Base-by-base conservation (phyloP, 2,888 invertebrate species). In the Cenopis cana region DNA sequence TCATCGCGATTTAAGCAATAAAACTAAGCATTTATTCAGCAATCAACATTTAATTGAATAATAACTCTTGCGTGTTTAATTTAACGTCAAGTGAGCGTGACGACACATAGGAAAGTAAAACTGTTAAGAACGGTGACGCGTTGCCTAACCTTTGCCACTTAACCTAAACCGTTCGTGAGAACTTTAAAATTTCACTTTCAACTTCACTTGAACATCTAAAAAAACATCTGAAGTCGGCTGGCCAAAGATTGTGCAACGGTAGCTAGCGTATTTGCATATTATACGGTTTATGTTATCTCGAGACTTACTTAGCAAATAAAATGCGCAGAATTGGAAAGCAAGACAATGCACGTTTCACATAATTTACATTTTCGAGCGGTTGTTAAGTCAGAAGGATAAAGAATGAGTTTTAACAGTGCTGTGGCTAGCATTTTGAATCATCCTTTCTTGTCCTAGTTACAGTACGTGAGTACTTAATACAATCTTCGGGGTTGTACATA, bases 151-250 rank as follows among this genome's bases (percentile, higher is more conserved):
- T 68, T 68, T 75, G 73, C 62, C 73, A 68, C 75, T 72, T 75
- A 73, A 76, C 74, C 76, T 68, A 56, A 61, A 68, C 38, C 50
- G 20, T 71, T 71, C 70, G 73, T 62, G 69, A 69, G 62, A 71
- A 68, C 62, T 59, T 62, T 70, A 75, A 72, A 76, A 78, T 79
- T 80, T 81, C 78, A 78, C 79, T 81, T 79, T 75, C 78, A 80
- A 80, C 65, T 81, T 76, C 77, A 75, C 74, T 75, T 72, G 68
- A 79, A 80, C 68, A 78, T 75, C 74, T 77, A 78, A 74, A 76
- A 80, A 76, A 80, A 78, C 76, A 76, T 41, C 65, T 17, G 60
- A 57, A 65, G 57, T 61, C 55, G 65, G 50, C 62, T 67, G 57
- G 66, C 67, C 67, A 69, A 61, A 61, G 55, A 70, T 73, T 73